Evolutionary conservation across 2,888 invertebrate genomes (phyloP), one percentile per base, ranked within the genome.

Genomic region (Melinaea marsaeus): DNA sequence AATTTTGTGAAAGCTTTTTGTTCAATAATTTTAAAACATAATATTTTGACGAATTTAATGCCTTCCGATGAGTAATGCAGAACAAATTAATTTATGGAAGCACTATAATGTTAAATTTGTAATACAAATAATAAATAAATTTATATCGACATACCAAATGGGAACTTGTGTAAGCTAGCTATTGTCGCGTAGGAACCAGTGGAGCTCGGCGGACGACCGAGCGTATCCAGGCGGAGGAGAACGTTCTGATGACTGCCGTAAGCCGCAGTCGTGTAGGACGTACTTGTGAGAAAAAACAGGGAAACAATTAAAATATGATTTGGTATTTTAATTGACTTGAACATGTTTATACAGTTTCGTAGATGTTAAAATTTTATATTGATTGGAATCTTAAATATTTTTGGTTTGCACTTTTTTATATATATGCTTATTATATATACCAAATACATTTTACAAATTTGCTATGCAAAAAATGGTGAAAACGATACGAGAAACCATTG

Each of bases 141-240:
- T 42, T 9, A 42, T 42, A 42, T 7, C 11, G 9, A 71, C 84
- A 81, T 78, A 91, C 91, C 90, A 69, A 92, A 89, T 35, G 94
- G 94, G 72, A 94, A 93, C 80, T 95, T 95, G 79, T 95, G 95
- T 74, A 95, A 92, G 81, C 95, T 95, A 64, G 95, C 95, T 73
- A 96, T 96, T 55, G 96, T 96, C 55, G 96, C 96, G 77, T 96
- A 96, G 73, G 95, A 95, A 68, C 95, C 95, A 63, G 95, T 95
- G 35, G 94, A 94, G 79, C 95, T 95, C 61, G 95, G 94, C 58
- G 95, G 94, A 67, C 95, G 88, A 35, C 93, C 93, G 55, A 93
- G 86, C 7, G 95, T 94, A 79, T 95, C 95, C 74, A 95, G 89
- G 58, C 95, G 92, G 46, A 95, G 93, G 70, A 95, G 93, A 62